Percentiles rank a stretch among this genome's conserved stretches.
Conservation (phyloP, 2,797 vertebrate species). For the Anniella stebbinsi region DNA sequence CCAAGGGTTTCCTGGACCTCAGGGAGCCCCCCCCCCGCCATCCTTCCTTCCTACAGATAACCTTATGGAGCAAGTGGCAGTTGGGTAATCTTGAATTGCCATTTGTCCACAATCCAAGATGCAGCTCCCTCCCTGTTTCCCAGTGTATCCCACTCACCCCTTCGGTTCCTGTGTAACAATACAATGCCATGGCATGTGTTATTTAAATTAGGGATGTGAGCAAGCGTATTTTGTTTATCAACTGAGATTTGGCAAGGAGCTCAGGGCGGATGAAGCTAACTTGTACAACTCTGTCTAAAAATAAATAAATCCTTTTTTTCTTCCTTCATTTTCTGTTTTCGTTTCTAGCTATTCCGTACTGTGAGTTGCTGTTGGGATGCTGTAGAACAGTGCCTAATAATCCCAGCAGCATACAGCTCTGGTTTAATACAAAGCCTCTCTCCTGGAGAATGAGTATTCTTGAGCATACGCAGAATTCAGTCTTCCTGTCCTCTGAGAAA, state of each 20-base stretch:
- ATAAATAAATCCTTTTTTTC: no score
- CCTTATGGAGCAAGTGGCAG: conserved; percentile 43
- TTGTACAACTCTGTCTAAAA: background rate
- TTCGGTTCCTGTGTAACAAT: conserved; percentile 51
- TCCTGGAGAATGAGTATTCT: background rate
- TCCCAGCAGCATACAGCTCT: background rate
- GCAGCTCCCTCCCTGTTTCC: conserved; percentile 44
- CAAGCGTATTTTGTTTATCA: background rate
- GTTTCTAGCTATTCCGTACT: background rate
- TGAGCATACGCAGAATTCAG: background rate
- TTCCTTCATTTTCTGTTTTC: no score
- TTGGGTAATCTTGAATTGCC: background rate
- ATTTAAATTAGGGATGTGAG: background rate
- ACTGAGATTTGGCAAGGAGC: background rate
- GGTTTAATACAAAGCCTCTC: background rate
- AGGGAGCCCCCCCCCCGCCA: background rate
- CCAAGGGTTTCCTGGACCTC: background rate
- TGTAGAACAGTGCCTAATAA: background rate
- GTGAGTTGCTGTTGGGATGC: background rate
- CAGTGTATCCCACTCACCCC: conserved; percentile 17
- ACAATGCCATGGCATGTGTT: background rate
- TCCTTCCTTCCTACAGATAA: conserved; percentile 40
- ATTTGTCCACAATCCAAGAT: conserved; percentile 58
- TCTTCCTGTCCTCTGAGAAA: background rate
- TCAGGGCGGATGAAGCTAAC: background rate